These are phyloP conservation scores for Dryadula phaetusa DNA, from an alignment of 2,888 invertebrate species.

Conservation along the genomic window DNA sequence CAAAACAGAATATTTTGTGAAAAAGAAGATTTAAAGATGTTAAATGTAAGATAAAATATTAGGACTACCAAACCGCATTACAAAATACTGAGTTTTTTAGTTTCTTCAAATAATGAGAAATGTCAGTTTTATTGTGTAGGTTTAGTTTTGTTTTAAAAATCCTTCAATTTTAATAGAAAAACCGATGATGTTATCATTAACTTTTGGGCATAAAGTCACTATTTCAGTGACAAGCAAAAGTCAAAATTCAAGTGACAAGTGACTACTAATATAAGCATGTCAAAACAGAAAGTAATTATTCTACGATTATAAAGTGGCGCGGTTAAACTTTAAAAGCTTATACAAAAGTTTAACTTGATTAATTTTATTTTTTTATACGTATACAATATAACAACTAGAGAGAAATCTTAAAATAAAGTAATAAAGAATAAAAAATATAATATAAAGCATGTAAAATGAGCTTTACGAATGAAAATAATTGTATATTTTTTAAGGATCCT, in stretches of 20 bases:
- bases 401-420: background rate
- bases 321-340: background rate
- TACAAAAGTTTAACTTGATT: background rate
- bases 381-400: background rate
- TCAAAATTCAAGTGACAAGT: background rate
- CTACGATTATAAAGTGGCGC: background rate
- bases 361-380: background rate
- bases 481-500: slow-evolving; percentile 38
- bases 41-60: no score
- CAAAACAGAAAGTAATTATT: background rate
- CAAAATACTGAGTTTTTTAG: no score
- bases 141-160: no score
- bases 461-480: slow-evolving; percentile 36
- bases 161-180: no score
- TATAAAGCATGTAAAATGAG: slow-evolving; percentile 40
- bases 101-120: no score
- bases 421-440: background rate
- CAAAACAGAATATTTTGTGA: no score
- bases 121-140: no score
- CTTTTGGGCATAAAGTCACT: no score
- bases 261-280: background rate
- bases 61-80: no score
- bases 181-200: background rate
- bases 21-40: no score
- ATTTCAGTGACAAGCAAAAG: background rate